Percentiles rank a stretch among this genome's conserved stretches.
Evolutionary conservation across 2,888 invertebrate species (phyloP).

Genomic region (Cryptosula pallasiana): DNA sequence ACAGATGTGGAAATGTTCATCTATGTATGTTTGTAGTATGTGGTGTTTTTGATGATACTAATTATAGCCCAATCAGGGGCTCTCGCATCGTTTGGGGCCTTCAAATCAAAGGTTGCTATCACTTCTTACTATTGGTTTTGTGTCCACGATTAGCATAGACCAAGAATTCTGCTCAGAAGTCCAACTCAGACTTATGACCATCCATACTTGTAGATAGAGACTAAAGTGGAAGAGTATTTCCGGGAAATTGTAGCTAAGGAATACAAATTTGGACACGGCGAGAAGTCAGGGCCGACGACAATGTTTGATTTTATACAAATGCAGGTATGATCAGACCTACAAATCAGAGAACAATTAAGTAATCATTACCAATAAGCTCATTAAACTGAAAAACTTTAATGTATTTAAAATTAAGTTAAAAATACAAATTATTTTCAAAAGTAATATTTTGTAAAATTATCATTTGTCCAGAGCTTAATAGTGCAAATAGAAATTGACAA

Average conservation of each 20-base stretch:
- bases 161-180: no score
- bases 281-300: not conserved
- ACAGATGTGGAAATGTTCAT: no score
- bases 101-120: not conserved
- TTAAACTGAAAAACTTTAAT: no score
- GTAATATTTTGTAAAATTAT: not conserved
- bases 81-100: slow-evolving; percentile 5
- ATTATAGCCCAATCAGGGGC: not conserved
- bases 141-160: no score
- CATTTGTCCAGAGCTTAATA: not conserved
- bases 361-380: no score
- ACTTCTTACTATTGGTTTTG: not conserved
- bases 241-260: not conserved
- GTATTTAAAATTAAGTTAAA: no score
- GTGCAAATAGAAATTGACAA: not conserved
- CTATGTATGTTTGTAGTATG: slow-evolving; percentile 6
- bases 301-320: slow-evolving; percentile 14
- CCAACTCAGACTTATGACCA: no score
- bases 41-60: slow-evolving; percentile 11
- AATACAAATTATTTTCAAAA: no score
- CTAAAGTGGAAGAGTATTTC: not conserved
- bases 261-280: not conserved
- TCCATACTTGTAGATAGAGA: not conserved
- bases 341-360: no score
- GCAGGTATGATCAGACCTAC: no score